Evolutionary conservation across 2,888 invertebrate genomes (phyloP).

Genomic region (Taphrorychus bicolor): DNA sequence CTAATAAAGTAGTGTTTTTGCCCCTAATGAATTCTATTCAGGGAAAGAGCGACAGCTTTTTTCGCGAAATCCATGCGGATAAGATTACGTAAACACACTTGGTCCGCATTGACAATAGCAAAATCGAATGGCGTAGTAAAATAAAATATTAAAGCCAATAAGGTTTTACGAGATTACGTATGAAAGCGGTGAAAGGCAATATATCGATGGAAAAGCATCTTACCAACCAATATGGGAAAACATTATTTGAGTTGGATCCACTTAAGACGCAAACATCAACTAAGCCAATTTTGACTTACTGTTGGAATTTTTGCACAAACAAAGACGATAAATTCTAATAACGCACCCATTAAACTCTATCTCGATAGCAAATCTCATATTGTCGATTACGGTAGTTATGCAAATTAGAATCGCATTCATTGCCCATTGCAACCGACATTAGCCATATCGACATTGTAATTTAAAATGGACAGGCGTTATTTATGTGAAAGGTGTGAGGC

Average conservation of each 20-base stretch:
- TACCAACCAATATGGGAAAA: background rate
- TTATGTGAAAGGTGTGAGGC: slow-evolving; percentile 6
- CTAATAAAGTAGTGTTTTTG: slow-evolving; percentile 14
- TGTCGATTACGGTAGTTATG: slow-evolving; percentile 25
- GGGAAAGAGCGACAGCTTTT: slow-evolving; percentile 1
- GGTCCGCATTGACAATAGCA: background rate
- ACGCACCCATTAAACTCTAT: slow-evolving; percentile 6
- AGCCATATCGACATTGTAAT: slow-evolving; percentile 27
- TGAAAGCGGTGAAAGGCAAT: background rate
- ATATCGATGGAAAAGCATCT: background rate
- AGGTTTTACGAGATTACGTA: background rate
- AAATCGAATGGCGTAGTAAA: background rate
- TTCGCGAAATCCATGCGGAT: background rate
- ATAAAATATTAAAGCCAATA: slow-evolving; percentile 7
- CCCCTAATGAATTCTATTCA: slow-evolving; percentile 7
- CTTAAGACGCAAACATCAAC: slow-evolving; percentile 2
- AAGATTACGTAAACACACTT: background rate
- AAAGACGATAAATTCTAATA: slow-evolving; percentile 14
- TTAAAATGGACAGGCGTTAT: slow-evolving; percentile 30
- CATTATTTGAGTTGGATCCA: background rate
- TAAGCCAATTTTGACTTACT: background rate
- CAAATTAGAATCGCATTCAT: slow-evolving; percentile 29
- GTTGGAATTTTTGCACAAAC: background rate
- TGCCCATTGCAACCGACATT: slow-evolving; percentile 27
- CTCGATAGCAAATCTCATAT: slow-evolving; percentile 17